Evolutionary conservation across 2,888 invertebrate genomes (phyloP).

Genomic region (Orthosia gracilis): DNA sequence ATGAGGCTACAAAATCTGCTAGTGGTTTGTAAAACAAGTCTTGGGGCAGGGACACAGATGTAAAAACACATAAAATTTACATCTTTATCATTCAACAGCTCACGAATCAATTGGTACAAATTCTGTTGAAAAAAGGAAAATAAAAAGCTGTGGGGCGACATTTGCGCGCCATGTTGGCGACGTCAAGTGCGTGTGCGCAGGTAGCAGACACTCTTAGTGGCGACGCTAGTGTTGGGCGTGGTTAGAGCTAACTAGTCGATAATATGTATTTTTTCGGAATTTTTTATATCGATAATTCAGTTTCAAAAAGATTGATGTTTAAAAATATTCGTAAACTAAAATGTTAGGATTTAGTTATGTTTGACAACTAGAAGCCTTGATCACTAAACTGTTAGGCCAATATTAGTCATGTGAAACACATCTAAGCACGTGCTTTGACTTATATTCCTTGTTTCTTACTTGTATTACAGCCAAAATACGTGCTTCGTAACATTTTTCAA

Average conservation of each 20-base stretch:
- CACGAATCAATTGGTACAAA: conserved; percentile 67
- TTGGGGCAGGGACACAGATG: background rate
- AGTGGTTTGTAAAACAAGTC: background rate
- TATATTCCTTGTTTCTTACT: too few relatives aligned
- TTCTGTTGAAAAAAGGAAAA: conserved; percentile 63
- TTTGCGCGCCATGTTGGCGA: conserved; percentile 78
- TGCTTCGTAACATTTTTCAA: too few relatives aligned
- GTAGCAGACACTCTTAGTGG: conserved; percentile 69
- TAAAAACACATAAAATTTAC: conserved; percentile 34
- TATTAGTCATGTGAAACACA: too few relatives aligned
- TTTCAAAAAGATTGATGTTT: background rate
- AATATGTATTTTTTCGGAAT: background rate
- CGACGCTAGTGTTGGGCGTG: conserved; percentile 54
- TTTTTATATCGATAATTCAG: background rate
- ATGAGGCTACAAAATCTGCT: background rate
- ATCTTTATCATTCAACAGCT: conserved; percentile 64
- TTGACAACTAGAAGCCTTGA: too few relatives aligned
- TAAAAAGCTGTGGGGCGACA: conserved; percentile 69
- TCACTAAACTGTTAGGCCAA: too few relatives aligned
- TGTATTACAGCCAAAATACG: too few relatives aligned
- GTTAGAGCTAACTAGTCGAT: background rate
- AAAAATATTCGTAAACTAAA: too few relatives aligned
- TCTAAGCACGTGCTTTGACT: too few relatives aligned
- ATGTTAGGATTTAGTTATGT: too few relatives aligned
- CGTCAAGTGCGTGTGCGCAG: conserved; percentile 78